Evolutionary conservation across 2,113 vertebrate genomes (phyloP).

Genomic region (Leucoraja erinaceus): DNA sequence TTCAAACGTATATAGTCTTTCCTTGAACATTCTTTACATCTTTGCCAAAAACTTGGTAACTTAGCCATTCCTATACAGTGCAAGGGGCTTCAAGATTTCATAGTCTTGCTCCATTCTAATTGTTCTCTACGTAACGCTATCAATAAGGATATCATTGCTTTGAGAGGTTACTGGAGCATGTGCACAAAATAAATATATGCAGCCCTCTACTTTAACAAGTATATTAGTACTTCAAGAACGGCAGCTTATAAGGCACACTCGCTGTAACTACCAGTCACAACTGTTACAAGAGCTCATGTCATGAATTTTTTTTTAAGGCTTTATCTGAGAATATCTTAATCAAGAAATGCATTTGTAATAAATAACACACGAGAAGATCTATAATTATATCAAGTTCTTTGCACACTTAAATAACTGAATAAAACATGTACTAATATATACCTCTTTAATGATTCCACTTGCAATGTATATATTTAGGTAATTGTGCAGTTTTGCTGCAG

Average conservation of each 20-base stretch:
- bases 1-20: conserved; percentile 28
- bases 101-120: not conserved
- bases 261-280: not conserved
- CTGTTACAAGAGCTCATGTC: not conserved
- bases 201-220: not conserved
- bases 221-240: not conserved
- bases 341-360: not conserved
- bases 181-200: conserved; percentile 30
- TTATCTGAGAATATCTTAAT: not conserved
- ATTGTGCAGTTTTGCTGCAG: not conserved
- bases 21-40: not conserved
- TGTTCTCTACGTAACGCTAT: conserved; percentile 40
- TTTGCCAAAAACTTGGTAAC: not conserved
- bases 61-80: not conserved
- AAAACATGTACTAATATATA: not conserved
- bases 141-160: conserved; percentile 45
- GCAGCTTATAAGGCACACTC: not conserved
- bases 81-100: not conserved
- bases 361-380: not conserved
- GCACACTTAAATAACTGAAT: not conserved
- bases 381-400: not conserved
- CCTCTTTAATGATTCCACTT: not conserved
- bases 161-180: conserved; percentile 46
- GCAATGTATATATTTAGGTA: not conserved
- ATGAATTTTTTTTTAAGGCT: not conserved